Base-by-base conservation (phyloP, 2,113 vertebrate genomes). In the Picathartes gymnocephalus region DNA sequence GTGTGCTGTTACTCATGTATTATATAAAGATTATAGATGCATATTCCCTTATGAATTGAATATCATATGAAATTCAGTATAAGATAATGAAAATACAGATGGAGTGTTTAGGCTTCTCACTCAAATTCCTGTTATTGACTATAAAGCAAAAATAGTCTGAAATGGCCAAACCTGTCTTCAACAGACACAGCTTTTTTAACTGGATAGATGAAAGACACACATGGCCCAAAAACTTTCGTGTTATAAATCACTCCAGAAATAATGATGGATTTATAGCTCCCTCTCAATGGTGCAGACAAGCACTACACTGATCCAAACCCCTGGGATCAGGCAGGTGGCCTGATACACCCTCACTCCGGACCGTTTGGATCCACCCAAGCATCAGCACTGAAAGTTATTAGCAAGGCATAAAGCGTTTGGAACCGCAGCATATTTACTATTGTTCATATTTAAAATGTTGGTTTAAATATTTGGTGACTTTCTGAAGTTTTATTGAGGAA, bases 401-500 rank as follows among this genome's bases (percentile, higher is more conserved):
- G 25, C n/a, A 45, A 72, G 48, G 18, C 62, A 91, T 27, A 81
- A 86, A 92, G 51, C 25, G 58, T 62, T 78, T 71, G 51, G 37
- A 92, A 48, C 42, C 28, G 68, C 25, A 57, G 39, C n/a, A 47
- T 51, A 64, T 81, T 95, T 88, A 74, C 44, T 42, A 68, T 77
- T 88, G 61, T 92, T 80, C 68, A 1, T 21, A 81, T 51, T 48
- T 81, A 61, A 94, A 96, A 79, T 51, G 28, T 70, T 57, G 48
- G 79, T 72, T 79, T 31, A 88, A 90, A 83, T 86, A 79, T 68
- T 78, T 87, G 93, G 50, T 40, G 86, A 86, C 13, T 95, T 95
- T 84, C 82, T 91, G 40, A 92, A 96, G 31, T 81, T 96, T 86
- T 91, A 92, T 71, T 85, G 79, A 81, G 66, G 60, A 90, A 81